These are phyloP conservation scores for Cisticola juncidis DNA, from an alignment of 2,113 vertebrate genomes.

Conservation along the genomic window DNA sequence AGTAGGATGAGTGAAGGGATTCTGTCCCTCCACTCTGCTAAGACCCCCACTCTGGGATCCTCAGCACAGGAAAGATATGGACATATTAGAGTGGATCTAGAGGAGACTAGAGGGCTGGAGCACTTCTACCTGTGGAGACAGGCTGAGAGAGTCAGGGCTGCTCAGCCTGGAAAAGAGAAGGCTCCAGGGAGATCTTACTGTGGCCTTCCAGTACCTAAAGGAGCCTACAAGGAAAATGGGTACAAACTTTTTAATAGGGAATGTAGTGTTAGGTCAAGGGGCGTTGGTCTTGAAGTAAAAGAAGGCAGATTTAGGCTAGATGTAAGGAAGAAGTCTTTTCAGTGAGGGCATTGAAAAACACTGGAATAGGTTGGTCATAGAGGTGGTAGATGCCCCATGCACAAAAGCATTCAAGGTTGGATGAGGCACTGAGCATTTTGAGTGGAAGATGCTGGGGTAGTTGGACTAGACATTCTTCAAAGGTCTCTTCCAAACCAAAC, in stretches of 20 bases:
- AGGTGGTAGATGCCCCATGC: background rate
- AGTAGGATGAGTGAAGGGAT: background rate
- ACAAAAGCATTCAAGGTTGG: background rate
- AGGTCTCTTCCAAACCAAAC: background rate
- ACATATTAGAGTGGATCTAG: background rate
- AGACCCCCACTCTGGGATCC: background rate
- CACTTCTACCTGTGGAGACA: background rate
- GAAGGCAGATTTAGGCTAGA: background rate
- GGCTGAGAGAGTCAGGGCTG: background rate
- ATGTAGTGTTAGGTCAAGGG: too few species aligned
- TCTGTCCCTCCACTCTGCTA: background rate
- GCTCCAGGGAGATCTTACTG: background rate
- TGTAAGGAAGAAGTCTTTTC: background rate
- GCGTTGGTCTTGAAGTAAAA: background rate
- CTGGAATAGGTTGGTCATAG: background rate
- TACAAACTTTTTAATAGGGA: background rate
- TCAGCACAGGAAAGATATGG: too few species aligned
- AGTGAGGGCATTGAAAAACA: background rate
- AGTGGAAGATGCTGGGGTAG: background rate
- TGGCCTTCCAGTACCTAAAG: background rate
- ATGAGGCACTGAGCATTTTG: background rate
- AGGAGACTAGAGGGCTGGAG: background rate
- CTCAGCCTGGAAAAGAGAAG: background rate
- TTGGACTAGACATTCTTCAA: background rate
- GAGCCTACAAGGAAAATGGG: background rate